A percentile compares a stretch with the other conserved stretches of the same genome.
Evolutionary conservation across 2,888 invertebrate species (phyloP).

Genomic region (Drosophila lacicola): DNA sequence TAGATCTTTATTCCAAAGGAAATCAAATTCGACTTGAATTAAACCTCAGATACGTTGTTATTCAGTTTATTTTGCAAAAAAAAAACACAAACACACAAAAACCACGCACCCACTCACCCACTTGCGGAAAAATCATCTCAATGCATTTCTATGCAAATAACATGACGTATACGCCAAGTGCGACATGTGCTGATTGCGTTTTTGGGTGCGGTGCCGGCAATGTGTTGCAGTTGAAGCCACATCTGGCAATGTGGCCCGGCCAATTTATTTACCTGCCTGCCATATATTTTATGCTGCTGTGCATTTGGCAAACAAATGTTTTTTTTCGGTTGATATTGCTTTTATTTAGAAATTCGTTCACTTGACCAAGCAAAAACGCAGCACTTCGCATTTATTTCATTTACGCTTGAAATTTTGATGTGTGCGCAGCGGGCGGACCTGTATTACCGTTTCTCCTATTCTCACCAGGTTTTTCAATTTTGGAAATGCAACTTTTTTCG

Average conservation of each 20-base stretch:
- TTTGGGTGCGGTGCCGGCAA: conserved; percentile 10
- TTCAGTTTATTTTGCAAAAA: neutral
- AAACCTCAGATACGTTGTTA: conserved; percentile 8
- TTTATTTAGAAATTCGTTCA: conserved; percentile 7
- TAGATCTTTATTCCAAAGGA: too few relatives aligned
- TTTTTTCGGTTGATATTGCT: conserved; percentile 2
- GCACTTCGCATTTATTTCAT: conserved; percentile 34
- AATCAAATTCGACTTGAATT: neutral
- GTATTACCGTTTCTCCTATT: conserved; percentile 8
- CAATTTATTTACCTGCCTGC: conserved; percentile 58
- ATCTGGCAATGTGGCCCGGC: conserved; percentile 6
- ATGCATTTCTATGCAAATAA: conserved; percentile 53
- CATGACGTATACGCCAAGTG: conserved; percentile 62
- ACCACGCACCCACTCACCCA: neutral
- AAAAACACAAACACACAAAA: conserved; percentile 9
- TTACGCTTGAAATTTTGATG: conserved; percentile 36
- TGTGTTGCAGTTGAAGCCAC: conserved; percentile 26
- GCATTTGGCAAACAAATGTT: conserved; percentile 18
- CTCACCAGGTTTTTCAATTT: conserved; percentile 15
- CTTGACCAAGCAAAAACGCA: conserved; percentile 19
- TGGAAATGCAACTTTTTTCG: neutral
- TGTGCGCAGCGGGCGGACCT: neutral
- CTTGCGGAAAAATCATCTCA: conserved; percentile 17
- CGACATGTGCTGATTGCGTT: conserved; percentile 70
- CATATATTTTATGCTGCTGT: conserved; percentile 36